Evolutionary conservation across 2,797 vertebrate species (phyloP), one percentile per base, ranked within the genome.

Genomic region (Passerculus sandwichensis): DNA sequence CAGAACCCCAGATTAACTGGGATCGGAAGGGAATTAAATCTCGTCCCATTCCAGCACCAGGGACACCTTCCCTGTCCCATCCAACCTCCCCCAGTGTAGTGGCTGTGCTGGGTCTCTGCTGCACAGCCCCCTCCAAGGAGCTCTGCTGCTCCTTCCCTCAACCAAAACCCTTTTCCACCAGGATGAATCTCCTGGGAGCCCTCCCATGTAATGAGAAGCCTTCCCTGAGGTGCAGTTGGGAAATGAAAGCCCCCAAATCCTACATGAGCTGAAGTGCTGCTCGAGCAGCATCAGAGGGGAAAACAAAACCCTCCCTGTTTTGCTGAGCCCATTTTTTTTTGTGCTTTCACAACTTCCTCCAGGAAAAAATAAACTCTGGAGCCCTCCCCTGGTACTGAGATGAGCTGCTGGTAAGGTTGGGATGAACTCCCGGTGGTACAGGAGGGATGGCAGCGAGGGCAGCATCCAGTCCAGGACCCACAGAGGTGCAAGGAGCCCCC

Each of bases 401-500:
- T 45, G 42, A 66, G 85, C 20, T 4, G 4, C 56, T 65, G 71
- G 1, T 38, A 3, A 1, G 6, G 60, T 5, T 0, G 0, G 77
- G 91, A 30, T 22, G 67, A 42, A 2, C 18, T 57, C 67, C 27
- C 54, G 71, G 21, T 32, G n/a, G 29, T 45, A 53, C 5, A 34
- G 61, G 30, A 75, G 44, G 74, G 44, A 27, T 8, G 62, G 42
- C 21, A 50, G 45, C 1, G 3, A 64, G 70, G 44, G 30, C 74
- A 54, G 74, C 53, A 34, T 38, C 32, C 72, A 21, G 13, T 53
- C 53, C 59, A 12, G n/a, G 17, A 64, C n/a, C 36, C 71, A 17
- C 48, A 15, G 3, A 0, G 11, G 8, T 4, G 27, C 2, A 3
- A 1, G 11, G 26, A 32, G 18, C 6, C 22, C 27, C n/a, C 51